Conservation (phyloP, 2,797 vertebrate species). For the Echeneis naucrates region DNA sequence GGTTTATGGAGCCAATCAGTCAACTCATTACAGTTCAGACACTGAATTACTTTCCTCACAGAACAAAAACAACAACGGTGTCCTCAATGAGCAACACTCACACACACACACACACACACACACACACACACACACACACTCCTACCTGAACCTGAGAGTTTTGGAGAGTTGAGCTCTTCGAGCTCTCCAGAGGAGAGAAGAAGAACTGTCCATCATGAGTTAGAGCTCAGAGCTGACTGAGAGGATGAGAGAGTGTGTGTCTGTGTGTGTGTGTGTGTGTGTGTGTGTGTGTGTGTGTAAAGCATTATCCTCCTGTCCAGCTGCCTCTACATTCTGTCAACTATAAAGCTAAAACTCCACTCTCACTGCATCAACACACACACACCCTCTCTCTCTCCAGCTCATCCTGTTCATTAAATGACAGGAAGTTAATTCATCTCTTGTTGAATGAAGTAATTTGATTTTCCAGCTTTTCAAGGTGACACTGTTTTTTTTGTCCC, state of each 20-base stretch:
- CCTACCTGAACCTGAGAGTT: conserved; percentile 56
- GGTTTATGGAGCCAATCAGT: no score
- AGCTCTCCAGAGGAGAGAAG: conserved; percentile 55
- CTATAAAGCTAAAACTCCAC: conserved; percentile 28
- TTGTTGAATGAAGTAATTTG: no score
- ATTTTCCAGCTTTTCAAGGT: no score
- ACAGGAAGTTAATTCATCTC: no score
- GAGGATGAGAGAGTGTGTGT: conserved; percentile 7
- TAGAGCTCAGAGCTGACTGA: conserved; percentile 48
- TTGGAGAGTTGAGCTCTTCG: conserved; percentile 39
- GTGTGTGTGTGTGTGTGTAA: conserved; percentile 1
- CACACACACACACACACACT: background rate
- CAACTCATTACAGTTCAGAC: no score
- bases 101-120: background rate
- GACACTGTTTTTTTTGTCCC: no score
- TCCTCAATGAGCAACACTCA: background rate
- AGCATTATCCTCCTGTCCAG: conserved; percentile 57
- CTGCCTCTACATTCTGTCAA: conserved; percentile 47
- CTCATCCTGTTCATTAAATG: no score
- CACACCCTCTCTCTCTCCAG: no score
- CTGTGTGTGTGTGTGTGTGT: conserved; percentile 9
- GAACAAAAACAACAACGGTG: no score
- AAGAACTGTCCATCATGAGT: conserved; percentile 58
- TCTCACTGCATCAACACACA: conserved; percentile 20
- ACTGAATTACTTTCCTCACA: no score